Base-by-base conservation (phyloP, 37 sponge, comb jelly and placozoan genomes). In the Mnemiopsis leidyi region DNA sequence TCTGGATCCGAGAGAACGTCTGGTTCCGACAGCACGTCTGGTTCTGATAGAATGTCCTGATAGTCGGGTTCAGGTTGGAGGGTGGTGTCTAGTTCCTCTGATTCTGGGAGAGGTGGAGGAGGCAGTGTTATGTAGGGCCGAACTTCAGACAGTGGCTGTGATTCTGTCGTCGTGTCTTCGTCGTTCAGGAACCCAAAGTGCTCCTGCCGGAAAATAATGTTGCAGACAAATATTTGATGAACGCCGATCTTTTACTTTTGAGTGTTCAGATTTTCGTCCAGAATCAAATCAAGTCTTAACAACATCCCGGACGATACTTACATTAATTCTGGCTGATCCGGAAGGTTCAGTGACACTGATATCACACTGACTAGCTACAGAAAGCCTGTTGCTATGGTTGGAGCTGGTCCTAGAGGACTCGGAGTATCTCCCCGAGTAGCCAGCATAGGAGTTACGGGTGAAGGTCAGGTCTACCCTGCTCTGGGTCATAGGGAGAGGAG, bases 181-280 rank as follows among this genome's bases (percentile, higher is more conserved):
- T 85, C 90, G 36, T 33, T 85, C 35, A 85, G 61, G 48, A 85
- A 85, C 0, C 90, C 90, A 33, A 85, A 85, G 29, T 39, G 48
- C 36, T 85, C 90, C 90, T 85, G 90, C 0, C 0, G 79, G n/a
- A n/a, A n/a, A n/a, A n/a, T n/a, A n/a, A n/a, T n/a, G n/a, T n/a
- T n/a, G n/a, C n/a, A n/a, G n/a, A n/a, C n/a, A n/a, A n/a, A n/a
- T n/a, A n/a, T n/a, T n/a, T n/a, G n/a, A n/a, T n/a, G n/a, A n/a
- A n/a, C n/a, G n/a, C n/a, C n/a, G n/a, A n/a, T n/a, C n/a, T n/a
- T n/a, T n/a, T n/a, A n/a, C n/a, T n/a, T n/a, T n/a, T n/a, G n/a
- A n/a, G n/a, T n/a, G n/a, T n/a, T n/a, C n/a, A n/a, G n/a, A n/a
- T n/a, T n/a, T n/a, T n/a, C n/a, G n/a, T n/a, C n/a, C n/a, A n/a